Base-by-base conservation (phyloP, 2,797 vertebrate species). In the Alauda arvensis region DNA sequence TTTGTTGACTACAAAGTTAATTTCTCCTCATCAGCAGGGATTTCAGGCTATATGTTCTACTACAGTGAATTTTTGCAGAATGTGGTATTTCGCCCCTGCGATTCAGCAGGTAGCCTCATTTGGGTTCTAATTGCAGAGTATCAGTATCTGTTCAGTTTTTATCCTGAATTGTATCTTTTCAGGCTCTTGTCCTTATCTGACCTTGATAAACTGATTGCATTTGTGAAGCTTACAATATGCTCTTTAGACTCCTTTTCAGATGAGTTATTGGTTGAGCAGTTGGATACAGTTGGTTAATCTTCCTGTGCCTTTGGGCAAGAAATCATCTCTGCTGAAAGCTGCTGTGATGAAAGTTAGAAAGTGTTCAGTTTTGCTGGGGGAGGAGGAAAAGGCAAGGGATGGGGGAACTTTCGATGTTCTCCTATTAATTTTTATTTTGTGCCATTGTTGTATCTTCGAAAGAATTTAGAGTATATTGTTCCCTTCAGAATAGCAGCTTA, bases 171-270 rank as follows among this genome's bases (percentile, higher is more conserved):
- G 83, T 53, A 94, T 83, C 77, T 86, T 71, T 93, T 93, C 90
- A 93, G 78, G 79, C 72, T 85, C 77, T 91, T 85, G 93, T 95
- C 93, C 92, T 96, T 96, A 95, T 85, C 83, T 94, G 96, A 96
- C 95, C 96, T 96, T 96, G 95, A 94, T 94, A 92, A 94, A 94
- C 84, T 91, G 89, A 94, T 94, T 94, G 84, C 87, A 92, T 93
- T 95, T 94, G 89, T 72, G 94, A 94, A 96, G 68, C 74, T 85
- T 89, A 78, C 88, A 92, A 93, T 94, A 96, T 89, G 81, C 85
- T 95, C 84, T 92, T 93, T 92, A 94, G 74, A 90, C 79, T 91
- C 57, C 75, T 96, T 95, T 94, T 89, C 93, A 93, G 88, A 90
- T 96, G 92, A 94, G 71, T 94, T 95, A 95, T 93, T 94, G 87